Evolutionary conservation across 2,113 vertebrate genomes (phyloP), one percentile per base, ranked within the genome.

Genomic region (Oryzias javanicus): DNA sequence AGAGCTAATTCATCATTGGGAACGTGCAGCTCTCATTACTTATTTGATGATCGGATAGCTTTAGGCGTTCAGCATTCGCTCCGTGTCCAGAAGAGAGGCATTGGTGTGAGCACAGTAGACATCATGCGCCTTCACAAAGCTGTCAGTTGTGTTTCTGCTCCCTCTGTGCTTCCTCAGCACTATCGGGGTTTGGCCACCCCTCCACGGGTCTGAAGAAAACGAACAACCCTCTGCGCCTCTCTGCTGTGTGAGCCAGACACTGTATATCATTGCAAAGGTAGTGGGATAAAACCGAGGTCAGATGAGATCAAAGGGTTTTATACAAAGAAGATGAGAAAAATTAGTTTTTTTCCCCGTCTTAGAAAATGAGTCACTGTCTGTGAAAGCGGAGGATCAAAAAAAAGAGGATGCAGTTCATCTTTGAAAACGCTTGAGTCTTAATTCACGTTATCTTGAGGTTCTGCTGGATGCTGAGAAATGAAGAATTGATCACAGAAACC

Each of bases 141-240:
- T 55, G 64, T 74, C 69, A 60, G 57, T 70, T 64, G 58, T 25
- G 62, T 55, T 41, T 69, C 64, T 48, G 60, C 67, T 68, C 60
- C 66, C 40, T 52, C 35, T 41, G 54, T 63, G 68, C 64, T 60
- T 71, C 55, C 42, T 80, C 67, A 72, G 68, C 76, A 76, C 62
- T 55, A 63, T 67, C 59, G 50, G 3, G 49, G 46, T 42, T 50
- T 18, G 29, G n/a, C 60, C 49, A 17, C 48, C 54, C 60, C 61
- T 75, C 42, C 25, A 51, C 67, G 22, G 59, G 46, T 74, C 59
- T 56, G 66, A 52, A 40, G 42, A 64, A 59, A 69, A 47, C 64
- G 45, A 67, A 16, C 13, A 16, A 13, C 20, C 5, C 51, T 70
- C 6, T 22, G 49, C 42, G 58, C 60, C 41, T 58, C 60, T 55